Conservation (phyloP, 2,888 invertebrate species). For the Eilema depressum region DNA sequence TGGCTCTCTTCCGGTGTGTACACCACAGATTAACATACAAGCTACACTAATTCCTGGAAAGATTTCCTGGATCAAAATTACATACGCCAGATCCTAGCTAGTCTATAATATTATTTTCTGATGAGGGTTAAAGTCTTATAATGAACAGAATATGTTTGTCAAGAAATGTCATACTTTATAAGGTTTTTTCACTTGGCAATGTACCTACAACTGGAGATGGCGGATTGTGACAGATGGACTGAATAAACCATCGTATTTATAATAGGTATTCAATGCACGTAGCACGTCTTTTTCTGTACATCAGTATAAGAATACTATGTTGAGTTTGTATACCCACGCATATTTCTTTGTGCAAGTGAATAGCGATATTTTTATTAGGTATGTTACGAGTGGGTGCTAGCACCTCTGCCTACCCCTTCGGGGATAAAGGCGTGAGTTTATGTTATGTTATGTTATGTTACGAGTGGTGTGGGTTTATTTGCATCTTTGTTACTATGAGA, state of each 20-base stretch:
- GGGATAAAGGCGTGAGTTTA: too few relatives aligned
- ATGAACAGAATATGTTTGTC: background rate
- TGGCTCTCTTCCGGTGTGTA: too few relatives aligned
- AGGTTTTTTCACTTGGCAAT: background rate
- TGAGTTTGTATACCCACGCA: background rate
- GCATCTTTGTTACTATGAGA: background rate
- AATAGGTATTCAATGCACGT: background rate
- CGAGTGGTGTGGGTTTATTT: background rate
- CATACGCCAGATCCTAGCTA: too few relatives aligned
- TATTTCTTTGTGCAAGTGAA: background rate
- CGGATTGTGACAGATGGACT: background rate
- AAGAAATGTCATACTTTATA: background rate
- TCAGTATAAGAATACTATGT: background rate
- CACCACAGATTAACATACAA: too few relatives aligned
- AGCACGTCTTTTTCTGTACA: background rate
- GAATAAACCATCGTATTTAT: background rate
- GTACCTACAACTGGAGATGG: background rate
- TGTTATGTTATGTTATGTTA: too few relatives aligned
- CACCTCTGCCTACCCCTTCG: too few relatives aligned
- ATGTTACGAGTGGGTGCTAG: background rate
- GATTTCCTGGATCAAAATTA: too few relatives aligned
- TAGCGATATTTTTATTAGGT: background rate
- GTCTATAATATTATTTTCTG: too few relatives aligned
- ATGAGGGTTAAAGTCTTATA: too few relatives aligned
- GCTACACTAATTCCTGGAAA: too few relatives aligned